These are phyloP conservation scores for Limnephilus auricula DNA, from an alignment of 2,888 invertebrate genomes.

Conservation along the genomic window DNA sequence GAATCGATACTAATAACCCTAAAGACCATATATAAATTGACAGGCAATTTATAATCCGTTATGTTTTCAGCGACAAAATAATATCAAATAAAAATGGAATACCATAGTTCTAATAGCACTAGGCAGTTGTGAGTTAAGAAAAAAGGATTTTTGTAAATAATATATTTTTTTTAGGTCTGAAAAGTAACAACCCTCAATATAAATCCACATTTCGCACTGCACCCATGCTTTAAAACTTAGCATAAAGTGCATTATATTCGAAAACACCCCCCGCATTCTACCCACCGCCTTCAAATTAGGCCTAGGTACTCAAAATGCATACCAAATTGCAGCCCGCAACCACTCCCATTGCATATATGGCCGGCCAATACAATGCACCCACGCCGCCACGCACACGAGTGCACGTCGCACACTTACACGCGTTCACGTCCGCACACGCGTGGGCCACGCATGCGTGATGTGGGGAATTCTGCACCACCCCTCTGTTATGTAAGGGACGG, in stretches of 20 bases:
- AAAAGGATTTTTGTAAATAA: too few relatives aligned
- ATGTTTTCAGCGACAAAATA: too few relatives aligned
- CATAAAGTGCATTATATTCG: neutral
- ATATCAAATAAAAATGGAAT: too few relatives aligned
- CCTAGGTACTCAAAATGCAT: constrained; percentile 39
- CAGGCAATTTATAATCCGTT: too few relatives aligned
- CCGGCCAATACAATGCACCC: constrained; percentile 54
- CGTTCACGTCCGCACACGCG: constrained; percentile 12
- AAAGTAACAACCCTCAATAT: neutral
- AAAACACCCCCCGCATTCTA: neutral
- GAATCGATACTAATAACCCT: too few relatives aligned
- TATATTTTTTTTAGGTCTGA: neutral
- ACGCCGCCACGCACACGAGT: constrained; percentile 19
- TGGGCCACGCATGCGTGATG: constrained; percentile 5
- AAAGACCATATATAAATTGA: too few relatives aligned
- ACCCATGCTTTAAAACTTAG: neutral
- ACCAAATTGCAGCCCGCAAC: constrained; percentile 22
- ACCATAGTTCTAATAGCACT: too few relatives aligned
- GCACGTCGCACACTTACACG: neutral
- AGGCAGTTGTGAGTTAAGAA: too few relatives aligned
- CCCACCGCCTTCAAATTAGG: constrained; percentile 22
- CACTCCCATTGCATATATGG: constrained; percentile 27
- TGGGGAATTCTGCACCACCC: neutral
- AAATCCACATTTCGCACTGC: neutral
- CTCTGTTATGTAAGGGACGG: constrained; percentile 35